Conservation (phyloP, 2,113 vertebrate genomes). For the Limnothrissa miodon region DNA sequence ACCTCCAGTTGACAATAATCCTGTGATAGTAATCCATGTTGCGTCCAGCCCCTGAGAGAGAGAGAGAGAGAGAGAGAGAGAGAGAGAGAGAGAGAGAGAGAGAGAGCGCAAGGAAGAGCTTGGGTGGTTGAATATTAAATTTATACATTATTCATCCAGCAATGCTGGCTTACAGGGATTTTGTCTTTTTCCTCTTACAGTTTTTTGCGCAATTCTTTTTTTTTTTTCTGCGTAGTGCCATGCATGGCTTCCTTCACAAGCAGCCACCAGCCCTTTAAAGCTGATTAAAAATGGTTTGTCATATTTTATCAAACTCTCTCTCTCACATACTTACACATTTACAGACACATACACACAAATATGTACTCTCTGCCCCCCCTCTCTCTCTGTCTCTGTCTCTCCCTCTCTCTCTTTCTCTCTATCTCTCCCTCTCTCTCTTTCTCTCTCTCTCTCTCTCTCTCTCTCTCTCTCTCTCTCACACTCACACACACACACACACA, state of each 20-base stretch:
- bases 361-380: no score
- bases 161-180: slow-evolving; percentile 50
- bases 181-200: slow-evolving; percentile 18
- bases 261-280: slow-evolving; percentile 22
- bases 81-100: slow-evolving; percentile 28
- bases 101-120: slow-evolving; percentile 34
- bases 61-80: slow-evolving; percentile 28
- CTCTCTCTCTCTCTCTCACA: background rate
- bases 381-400: no score
- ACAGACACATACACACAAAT: background rate
- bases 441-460: no score
- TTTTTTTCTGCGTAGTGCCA: slow-evolving; percentile 22
- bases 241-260: slow-evolving; percentile 40
- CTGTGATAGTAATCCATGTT: slow-evolving; percentile 56
- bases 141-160: slow-evolving; percentile 51
- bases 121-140: slow-evolving; percentile 53
- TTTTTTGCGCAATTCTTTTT: background rate
- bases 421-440: no score
- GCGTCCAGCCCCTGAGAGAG: slow-evolving; percentile 24
- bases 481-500: background rate
- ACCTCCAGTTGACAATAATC: slow-evolving; percentile 46
- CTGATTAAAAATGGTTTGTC: slow-evolving; percentile 35
- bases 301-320: background rate
- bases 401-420: no score
- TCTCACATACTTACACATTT: background rate